phyloP scores from a whole-genome alignment of 2,888 invertebrate species.

The Drosophila ochracea region DNA sequence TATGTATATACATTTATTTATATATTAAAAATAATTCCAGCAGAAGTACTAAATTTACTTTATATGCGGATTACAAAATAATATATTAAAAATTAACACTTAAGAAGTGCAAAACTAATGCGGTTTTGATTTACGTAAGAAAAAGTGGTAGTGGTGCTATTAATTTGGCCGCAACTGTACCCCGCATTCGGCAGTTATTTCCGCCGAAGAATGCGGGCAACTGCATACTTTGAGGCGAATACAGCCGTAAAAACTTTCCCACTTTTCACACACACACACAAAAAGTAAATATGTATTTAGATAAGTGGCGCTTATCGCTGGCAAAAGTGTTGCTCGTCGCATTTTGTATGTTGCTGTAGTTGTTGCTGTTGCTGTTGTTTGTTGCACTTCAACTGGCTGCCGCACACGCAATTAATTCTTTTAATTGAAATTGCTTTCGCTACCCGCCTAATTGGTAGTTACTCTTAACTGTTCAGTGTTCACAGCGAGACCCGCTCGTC shows the following conservation, averaged over 20 bases:
- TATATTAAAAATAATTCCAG: no score
- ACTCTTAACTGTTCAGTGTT: slow-evolving; percentile 48
- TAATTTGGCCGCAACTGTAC: slow-evolving; percentile 36
- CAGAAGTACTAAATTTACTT: background rate
- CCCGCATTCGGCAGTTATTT: slow-evolving; percentile 49
- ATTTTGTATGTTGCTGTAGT: slow-evolving; percentile 12
- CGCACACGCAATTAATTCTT: slow-evolving; percentile 77
- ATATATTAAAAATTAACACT: background rate
- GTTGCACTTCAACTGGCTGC: slow-evolving; percentile 65
- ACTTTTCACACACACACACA: slow-evolving; percentile 5
- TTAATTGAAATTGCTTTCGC: slow-evolving; percentile 79
- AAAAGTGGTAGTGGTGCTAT: background rate
- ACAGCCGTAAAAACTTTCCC: slow-evolving; percentile 16
- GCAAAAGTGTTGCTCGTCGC: slow-evolving; percentile 53
- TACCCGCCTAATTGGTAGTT: slow-evolving; percentile 80
- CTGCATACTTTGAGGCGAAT: slow-evolving; percentile 36
- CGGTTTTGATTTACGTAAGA: background rate
- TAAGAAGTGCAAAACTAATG: background rate
- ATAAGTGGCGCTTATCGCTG: slow-evolving; percentile 71
- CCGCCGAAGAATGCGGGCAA: slow-evolving; percentile 37
- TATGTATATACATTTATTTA: no score
- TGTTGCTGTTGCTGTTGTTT: slow-evolving; percentile 4
- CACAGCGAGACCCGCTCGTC: slow-evolving; percentile 17
- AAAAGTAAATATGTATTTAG: slow-evolving; percentile 75
- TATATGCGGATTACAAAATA: background rate